Conservation (phyloP, 1,140 invertebrate genomes). For the Sinella curviseta region DNA sequence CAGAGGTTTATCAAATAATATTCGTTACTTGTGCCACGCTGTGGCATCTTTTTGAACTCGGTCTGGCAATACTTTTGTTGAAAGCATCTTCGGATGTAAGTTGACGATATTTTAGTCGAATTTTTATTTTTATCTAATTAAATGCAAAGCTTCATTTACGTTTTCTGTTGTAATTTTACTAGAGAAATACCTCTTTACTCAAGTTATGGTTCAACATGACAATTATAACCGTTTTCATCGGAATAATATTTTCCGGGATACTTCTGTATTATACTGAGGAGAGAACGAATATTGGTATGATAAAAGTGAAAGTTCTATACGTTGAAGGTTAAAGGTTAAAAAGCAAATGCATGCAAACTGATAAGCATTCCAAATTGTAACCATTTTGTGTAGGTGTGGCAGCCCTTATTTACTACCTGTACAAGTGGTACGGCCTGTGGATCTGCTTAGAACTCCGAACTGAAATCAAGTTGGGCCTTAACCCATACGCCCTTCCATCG, state of each 20-base stretch:
- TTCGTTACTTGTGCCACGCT: constrained; percentile 16
- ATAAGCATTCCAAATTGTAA: too few relatives aligned
- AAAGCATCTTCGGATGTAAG: constrained; percentile 25
- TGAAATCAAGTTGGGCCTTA: constrained; percentile 36
- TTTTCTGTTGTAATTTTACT: not conserved
- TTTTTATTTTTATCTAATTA: not conserved
- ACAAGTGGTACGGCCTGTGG: constrained; percentile 41
- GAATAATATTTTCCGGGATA: not conserved
- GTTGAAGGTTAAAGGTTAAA: too few relatives aligned
- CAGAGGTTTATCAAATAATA: constrained; percentile 35
- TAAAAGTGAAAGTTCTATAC: too few relatives aligned
- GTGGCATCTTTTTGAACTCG: constrained; percentile 31
- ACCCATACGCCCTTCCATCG: constrained; percentile 34
- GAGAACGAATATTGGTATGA: not conserved
- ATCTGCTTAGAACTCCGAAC: constrained; percentile 33
- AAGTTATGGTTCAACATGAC: constrained; percentile 37
- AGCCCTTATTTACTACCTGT: constrained; percentile 35
- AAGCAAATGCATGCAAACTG: too few relatives aligned
- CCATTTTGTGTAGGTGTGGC: not conserved
- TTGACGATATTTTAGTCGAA: not conserved
- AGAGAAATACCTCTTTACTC: constrained; percentile 28
- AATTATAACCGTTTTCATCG: not conserved
- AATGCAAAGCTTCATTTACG: not conserved
- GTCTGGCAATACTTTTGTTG: constrained; percentile 32
- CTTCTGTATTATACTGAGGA: not conserved